Evolutionary conservation across 2,888 invertebrate genomes (phyloP), one percentile per base, ranked within the genome.

Genomic region (Morpho deidamia): DNA sequence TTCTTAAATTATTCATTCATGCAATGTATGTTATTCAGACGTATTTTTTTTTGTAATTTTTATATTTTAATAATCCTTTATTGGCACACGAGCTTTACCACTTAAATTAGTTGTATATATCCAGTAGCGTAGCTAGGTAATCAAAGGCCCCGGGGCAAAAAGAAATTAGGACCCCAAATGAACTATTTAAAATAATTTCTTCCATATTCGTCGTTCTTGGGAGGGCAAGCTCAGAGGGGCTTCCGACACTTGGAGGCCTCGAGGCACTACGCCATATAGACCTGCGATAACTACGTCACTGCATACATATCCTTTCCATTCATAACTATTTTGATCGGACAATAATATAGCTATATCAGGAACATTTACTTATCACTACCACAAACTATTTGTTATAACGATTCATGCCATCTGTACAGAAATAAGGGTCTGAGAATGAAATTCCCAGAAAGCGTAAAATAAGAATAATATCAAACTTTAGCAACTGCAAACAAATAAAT

Each of bases 281-380:
- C n/a, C n/a, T n/a, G n/a, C n/a, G n/a, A n/a, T n/a, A n/a, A n/a
- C n/a, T n/a, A n/a, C n/a, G n/a, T n/a, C n/a, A n/a, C n/a, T n/a
- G n/a, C n/a, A n/a, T n/a, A n/a, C n/a, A n/a, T 44, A 34, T 48
- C 44, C 62, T 61, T 61, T 62, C 59, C 61, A 61, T 65, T 69
- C 70, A 69, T 64, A 67, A 71, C 66, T 71, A 73, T 65, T 76
- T 80, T 80, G 79, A 76, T 79, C 78, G 68, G 69, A 69, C 65
- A 71, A 69, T 66, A 72, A 73, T 70, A 49, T 54, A 60, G 55
- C 58, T 54, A 61, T 56, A 63, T 62, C 75, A 83, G 82, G 83
- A 84, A 84, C 81, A 52, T 76, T 76, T 58, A 70, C 69, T 76
- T 75, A 71, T 68, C 61, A 66, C 70, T 77, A 70, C 41, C 38